phyloP scores from a whole-genome alignment of 2,113 vertebrate genomes.

The Brachionichthys hirsutus region DNA sequence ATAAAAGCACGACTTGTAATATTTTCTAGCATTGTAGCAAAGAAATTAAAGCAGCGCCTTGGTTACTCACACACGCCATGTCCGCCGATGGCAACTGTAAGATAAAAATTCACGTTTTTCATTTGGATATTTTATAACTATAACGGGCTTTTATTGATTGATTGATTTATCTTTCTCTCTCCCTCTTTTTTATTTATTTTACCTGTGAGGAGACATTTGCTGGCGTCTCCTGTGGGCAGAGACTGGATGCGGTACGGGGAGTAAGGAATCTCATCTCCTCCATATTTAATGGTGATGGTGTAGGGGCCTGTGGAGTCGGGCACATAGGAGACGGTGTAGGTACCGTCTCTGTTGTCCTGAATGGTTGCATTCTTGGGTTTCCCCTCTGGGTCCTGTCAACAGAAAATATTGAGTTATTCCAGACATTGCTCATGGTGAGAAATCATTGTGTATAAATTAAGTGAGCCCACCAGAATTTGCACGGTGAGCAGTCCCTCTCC shows the following conservation, averaged over 20 bases:
- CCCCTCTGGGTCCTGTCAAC: conserved; percentile 89
- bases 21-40: background rate
- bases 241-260: conserved; percentile 92
- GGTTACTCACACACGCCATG: conserved; percentile 86
- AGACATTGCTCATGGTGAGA: background rate
- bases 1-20: conserved; percentile 3
- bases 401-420: background rate
- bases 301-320: conserved; percentile 90
- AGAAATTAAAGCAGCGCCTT: conserved; percentile 5
- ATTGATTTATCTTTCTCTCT: too few relatives aligned
- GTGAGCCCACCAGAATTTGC: conserved; percentile 86
- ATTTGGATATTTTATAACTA: too few relatives aligned
- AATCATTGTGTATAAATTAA: background rate
- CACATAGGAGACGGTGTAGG: conserved; percentile 92
- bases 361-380: conserved; percentile 94
- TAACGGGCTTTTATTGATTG: too few relatives aligned
- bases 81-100: conserved; percentile 92
- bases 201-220: conserved; percentile 94
- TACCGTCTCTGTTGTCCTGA: conserved; percentile 91
- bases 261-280: conserved; percentile 91
- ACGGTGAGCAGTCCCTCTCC: conserved; percentile 91
- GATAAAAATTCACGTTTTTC: conserved; percentile 19
- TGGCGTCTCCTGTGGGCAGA: conserved; percentile 90
- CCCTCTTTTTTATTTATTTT: background rate
- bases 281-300: conserved; percentile 94